A percentile compares a stretch with the other conserved stretches of the same genome.
Evolutionary conservation across 2,888 invertebrate genomes (phyloP).

Genomic region (Conomelus anceps): DNA sequence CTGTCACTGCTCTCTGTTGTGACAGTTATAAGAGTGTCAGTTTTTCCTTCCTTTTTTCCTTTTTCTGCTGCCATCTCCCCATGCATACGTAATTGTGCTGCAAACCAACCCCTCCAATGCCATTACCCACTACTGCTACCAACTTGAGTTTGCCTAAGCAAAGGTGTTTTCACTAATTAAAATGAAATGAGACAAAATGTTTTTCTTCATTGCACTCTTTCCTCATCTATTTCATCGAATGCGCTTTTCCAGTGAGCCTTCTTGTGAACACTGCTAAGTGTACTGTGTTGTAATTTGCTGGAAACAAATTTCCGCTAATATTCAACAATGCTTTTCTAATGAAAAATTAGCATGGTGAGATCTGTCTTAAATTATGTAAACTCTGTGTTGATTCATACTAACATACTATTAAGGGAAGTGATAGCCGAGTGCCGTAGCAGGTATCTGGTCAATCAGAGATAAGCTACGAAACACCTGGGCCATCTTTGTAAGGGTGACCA

Average conservation of each 20-base stretch:
- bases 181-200: background rate
- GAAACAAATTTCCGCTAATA: background rate
- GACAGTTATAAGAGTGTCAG: background rate
- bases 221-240: background rate
- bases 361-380: too few relatives aligned
- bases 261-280: background rate
- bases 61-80: background rate
- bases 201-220: background rate
- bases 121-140: background rate
- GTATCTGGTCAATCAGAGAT: too few relatives aligned
- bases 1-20: background rate
- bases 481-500: too few relatives aligned
- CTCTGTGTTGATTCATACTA: too few relatives aligned
- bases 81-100: background rate
- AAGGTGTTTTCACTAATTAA: background rate
- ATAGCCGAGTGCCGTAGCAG: too few relatives aligned
- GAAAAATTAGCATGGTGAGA: too few relatives aligned
- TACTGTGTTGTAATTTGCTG: background rate
- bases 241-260: background rate
- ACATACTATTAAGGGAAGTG: too few relatives aligned
- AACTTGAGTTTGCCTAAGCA: background rate
- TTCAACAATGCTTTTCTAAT: too few relatives aligned
- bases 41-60: background rate
- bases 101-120: background rate
- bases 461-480: too few relatives aligned